Evolutionary conservation across 2,113 vertebrate species (phyloP).

Genomic region (Cephalopholis sonnerati): DNA sequence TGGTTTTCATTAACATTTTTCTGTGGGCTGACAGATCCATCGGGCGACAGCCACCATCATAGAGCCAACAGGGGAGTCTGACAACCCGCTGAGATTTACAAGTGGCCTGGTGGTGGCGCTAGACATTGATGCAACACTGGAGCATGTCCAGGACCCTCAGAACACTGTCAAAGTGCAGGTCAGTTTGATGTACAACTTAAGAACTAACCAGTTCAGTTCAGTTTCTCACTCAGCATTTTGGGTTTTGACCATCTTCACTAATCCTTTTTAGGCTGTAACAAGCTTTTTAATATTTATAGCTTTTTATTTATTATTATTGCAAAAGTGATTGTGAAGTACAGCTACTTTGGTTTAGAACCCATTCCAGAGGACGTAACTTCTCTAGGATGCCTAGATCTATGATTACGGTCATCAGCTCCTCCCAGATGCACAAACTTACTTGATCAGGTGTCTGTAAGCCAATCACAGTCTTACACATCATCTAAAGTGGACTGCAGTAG

Average conservation of each 20-base stretch:
- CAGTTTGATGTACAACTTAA: neutral
- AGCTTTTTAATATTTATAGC: neutral
- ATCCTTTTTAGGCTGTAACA: neutral
- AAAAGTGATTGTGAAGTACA: no score
- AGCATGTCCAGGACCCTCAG: constrained; percentile 94
- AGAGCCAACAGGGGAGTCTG: constrained; percentile 95
- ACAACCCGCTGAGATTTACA: constrained; percentile 95
- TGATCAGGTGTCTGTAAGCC: no score
- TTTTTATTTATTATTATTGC: neutral
- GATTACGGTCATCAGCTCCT: no score
- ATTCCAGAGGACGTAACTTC: no score
- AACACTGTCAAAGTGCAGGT: constrained; percentile 96
- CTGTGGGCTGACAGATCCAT: constrained; percentile 86
- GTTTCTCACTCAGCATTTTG: neutral
- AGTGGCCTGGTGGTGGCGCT: constrained; percentile 94
- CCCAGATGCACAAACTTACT: no score
- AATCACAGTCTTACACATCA: no score
- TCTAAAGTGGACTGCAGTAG: no score
- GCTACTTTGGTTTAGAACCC: no score
- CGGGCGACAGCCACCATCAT: constrained; percentile 93
- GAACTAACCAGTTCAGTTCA: neutral
- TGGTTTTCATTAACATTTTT: neutral
- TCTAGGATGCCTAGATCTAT: no score
- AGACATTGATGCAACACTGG: constrained; percentile 94
- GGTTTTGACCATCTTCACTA: neutral